Conservation (phyloP, 2,888 invertebrate species). For the Caenorhabditis sp. region DNA sequence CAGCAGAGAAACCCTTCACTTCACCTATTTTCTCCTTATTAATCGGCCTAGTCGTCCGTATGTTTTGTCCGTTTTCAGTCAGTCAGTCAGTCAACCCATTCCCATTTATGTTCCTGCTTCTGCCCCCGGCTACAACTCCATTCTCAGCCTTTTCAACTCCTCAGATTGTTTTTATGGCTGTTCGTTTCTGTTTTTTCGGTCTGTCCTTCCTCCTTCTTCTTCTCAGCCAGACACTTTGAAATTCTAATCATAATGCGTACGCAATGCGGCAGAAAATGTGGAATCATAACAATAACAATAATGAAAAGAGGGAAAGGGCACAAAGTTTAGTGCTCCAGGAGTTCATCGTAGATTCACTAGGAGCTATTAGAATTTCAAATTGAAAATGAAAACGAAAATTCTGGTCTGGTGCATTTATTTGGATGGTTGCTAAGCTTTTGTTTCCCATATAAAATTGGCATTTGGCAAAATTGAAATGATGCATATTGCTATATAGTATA, state of each 20-base stretch:
- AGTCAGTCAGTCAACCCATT: neutral
- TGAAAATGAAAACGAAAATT: no score
- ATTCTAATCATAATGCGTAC: neutral
- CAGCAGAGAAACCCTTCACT: slow-evolving; percentile 23
- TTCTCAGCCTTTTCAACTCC: neutral
- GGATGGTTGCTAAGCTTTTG: no score
- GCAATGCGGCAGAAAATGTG: neutral
- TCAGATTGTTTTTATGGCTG: no score
- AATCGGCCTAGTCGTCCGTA: neutral
- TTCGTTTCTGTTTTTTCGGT: neutral
- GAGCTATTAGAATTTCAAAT: no score
- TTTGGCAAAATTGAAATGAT: no score
- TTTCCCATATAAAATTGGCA: no score
- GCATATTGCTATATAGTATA: no score
- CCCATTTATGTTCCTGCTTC: neutral
- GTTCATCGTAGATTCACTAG: no score
- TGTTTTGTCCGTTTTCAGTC: slow-evolving; percentile 16
- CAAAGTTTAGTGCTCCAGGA: no score
- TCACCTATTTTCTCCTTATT: neutral
- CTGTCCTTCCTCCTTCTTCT: neutral
- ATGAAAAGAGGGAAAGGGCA: no score
- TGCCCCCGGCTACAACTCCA: neutral
- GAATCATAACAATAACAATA: no score
- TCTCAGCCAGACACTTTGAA: neutral
- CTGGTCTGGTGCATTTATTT: no score